Conservation (phyloP, 1,140 invertebrate genomes). For the Stenopsyche tienmushanensis region DNA sequence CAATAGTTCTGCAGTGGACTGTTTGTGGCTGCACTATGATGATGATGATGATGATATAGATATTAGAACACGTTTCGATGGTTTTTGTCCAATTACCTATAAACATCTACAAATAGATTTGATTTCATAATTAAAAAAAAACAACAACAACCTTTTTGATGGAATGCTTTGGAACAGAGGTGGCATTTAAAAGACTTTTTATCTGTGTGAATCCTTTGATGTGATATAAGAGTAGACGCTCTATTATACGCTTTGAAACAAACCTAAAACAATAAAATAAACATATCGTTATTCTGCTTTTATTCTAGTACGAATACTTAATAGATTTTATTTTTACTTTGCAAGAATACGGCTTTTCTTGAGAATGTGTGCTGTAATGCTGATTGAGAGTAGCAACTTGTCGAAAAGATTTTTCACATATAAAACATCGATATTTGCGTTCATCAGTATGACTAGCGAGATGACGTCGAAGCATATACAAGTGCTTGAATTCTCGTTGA, state of each 20-base stretch:
- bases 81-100: no score
- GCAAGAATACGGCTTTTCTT: conserved; percentile 68
- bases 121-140: not conserved
- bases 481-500: conserved; percentile 72
- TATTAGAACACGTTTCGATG: no score
- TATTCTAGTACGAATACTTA: not conserved
- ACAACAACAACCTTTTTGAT: conserved; percentile 66
- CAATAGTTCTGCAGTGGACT: no score
- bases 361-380: conserved; percentile 70
- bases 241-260: conserved; percentile 76
- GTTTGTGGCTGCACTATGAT: no score
- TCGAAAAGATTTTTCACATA: conserved; percentile 77
- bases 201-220: conserved; percentile 71
- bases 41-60: no score
- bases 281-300: not conserved
- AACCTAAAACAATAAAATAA: conserved; percentile 41
- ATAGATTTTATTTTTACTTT: conserved; percentile 50
- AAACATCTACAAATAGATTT: no score
- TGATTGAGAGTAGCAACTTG: conserved; percentile 73
- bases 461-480: conserved; percentile 77
- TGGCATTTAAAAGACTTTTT: conserved; percentile 71
- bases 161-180: conserved; percentile 72
- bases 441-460: conserved; percentile 80
- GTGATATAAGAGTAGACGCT: conserved; percentile 72
- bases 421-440: conserved; percentile 74